Base-by-base conservation (phyloP, 1,140 invertebrate genomes). In the Drosophila auraria region DNA sequence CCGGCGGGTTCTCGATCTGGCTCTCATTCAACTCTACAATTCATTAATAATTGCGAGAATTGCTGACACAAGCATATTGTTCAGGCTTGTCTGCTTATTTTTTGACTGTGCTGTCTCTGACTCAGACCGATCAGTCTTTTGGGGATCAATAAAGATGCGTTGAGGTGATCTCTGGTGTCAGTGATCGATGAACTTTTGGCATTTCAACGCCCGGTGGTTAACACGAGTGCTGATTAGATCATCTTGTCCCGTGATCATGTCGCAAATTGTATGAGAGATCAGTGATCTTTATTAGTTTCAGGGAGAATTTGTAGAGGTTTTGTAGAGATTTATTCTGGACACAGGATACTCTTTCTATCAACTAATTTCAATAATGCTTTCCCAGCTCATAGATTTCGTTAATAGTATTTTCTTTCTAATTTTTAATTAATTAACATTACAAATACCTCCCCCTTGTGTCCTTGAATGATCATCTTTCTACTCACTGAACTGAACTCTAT, bases 171-270 rank as follows among this genome's bases (percentile, higher is more conserved):
- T 69, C 53, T 36, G 66, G 66, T 72, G 70, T 73, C 70, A 60
- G 70, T 73, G 70, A 73, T 73, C 70, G 66, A 73, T 73, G 70
- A 73, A 73, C 66, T 73, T 73, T 72, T 72, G 70, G 68, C 70
- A 73, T 73, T 72, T 73, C 54, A 56, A 47, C 27, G 68, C 69
- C 53, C 38, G 68, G 30, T 30, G 44, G 36, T 50, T 66, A 66
- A 66, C 65, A 27, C 65, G 61, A 69, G 33, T 15, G 36, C 33
- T 69, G 70, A 60, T 73, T 73, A 73, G 70, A 73, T 73, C 70
- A 73, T 44, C 68, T 20, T n/a, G 44, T 9, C 65, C 33, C 54
- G 53, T 44, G 64, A 64, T 51, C 63, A 33, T 42, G 27, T 23
- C 11, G 11, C 25, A n/a, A 20, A 9, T 33, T 45, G 25, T 71